Conservation (phyloP, 2,113 vertebrate species). For the Tonatia bakeri region DNA sequence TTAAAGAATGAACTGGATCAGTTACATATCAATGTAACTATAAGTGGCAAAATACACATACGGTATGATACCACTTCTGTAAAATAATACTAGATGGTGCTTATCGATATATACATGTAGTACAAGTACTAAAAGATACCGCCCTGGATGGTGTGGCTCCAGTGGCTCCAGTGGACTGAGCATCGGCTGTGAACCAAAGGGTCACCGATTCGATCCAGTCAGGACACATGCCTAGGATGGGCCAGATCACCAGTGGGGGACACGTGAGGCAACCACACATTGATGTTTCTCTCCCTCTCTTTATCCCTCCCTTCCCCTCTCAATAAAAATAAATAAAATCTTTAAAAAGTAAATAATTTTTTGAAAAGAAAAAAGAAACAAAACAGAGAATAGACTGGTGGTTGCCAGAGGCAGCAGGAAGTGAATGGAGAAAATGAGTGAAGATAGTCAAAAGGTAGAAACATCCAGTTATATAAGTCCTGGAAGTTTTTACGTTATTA, state of each 20-base stretch:
- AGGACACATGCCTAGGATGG: too few relatives aligned
- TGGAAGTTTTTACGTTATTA: background rate
- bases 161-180: too few relatives aligned
- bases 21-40: background rate
- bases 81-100: background rate
- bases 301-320: too few relatives aligned
- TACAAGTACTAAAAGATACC: background rate
- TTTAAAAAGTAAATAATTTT: too few relatives aligned
- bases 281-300: too few relatives aligned
- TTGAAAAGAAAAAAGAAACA: too few relatives aligned
- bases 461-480: background rate
- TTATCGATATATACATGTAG: background rate
- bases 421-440: background rate
- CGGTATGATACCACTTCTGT: background rate
- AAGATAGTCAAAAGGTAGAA: background rate
- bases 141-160: too few relatives aligned
- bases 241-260: too few relatives aligned
- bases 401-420: background rate
- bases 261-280: too few relatives aligned
- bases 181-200: too few relatives aligned
- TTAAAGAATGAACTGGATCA: background rate
- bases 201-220: too few relatives aligned
- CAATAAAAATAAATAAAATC: too few relatives aligned
- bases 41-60: background rate
- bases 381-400: background rate